Evolutionary conservation across 2,113 vertebrate genomes (phyloP).

Genomic region (Heliornis fulica): DNA sequence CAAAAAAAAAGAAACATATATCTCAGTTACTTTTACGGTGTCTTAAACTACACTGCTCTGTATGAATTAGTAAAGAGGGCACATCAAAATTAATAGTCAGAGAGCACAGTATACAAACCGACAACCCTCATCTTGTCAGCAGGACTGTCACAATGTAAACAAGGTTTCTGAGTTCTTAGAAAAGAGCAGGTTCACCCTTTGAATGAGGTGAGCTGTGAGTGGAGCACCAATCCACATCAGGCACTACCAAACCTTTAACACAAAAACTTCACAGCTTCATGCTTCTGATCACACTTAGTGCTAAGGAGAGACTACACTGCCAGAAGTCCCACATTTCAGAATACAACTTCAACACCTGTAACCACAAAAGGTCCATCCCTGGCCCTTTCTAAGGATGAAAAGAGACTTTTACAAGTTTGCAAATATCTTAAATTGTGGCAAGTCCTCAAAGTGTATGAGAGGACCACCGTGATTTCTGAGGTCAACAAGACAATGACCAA

Average conservation of each 20-base stretch:
- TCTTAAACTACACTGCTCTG: background rate
- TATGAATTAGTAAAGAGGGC: background rate
- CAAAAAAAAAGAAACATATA: background rate
- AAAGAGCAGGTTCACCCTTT: background rate
- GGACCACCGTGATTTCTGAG: background rate
- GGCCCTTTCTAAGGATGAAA: background rate
- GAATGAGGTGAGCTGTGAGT: rapidly evolving
- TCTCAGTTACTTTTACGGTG: background rate
- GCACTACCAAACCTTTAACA: background rate
- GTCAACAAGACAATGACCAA: background rate
- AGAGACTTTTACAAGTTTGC: background rate
- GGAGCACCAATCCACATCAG: background rate
- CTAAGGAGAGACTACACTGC: background rate
- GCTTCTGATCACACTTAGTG: background rate
- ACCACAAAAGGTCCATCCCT: background rate
- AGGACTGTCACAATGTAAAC: background rate
- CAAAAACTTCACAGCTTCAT: background rate
- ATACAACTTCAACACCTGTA: background rate
- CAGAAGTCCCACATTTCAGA: background rate
- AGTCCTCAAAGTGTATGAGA: background rate
- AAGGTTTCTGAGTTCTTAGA: background rate
- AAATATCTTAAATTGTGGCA: background rate
- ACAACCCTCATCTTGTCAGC: background rate
- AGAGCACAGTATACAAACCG: background rate
- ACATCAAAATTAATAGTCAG: background rate